Percentiles rank a stretch among this genome's conserved stretches.
phyloP scores from a whole-genome alignment of 2,113 vertebrate genomes.

The Syngnathus scovelli region DNA sequence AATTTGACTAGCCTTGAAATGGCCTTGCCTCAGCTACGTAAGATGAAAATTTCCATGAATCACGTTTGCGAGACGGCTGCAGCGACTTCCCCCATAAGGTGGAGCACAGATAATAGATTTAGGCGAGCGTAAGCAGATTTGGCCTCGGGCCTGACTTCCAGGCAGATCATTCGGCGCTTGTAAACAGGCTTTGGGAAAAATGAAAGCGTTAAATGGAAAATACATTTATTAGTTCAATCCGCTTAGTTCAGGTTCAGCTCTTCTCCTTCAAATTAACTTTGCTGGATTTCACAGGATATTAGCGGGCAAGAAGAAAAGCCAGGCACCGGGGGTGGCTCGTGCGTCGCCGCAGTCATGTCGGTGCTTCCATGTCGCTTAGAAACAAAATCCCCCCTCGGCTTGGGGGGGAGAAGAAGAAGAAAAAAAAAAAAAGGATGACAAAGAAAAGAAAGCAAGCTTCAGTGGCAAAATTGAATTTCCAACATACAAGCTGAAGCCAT shows the following conservation, averaged over 20 bases:
- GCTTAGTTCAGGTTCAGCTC: slow-evolving; percentile 76
- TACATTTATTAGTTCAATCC: slow-evolving; percentile 77
- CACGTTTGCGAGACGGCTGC: slow-evolving; percentile 33
- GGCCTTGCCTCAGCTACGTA: slow-evolving; percentile 18
- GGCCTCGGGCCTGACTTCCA: slow-evolving; percentile 62
- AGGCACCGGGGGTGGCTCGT: slow-evolving; percentile 34
- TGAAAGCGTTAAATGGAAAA: slow-evolving; percentile 76
- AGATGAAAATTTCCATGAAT: background rate
- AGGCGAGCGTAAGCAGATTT: slow-evolving; percentile 72
- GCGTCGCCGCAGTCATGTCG: slow-evolving; percentile 32
- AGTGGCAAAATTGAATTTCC: slow-evolving; percentile 26
- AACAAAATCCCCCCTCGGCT: slow-evolving; percentile 21
- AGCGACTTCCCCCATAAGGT: slow-evolving; percentile 61
- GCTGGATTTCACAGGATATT: slow-evolving; percentile 74
- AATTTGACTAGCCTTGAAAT: no score
- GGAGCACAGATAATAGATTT: slow-evolving; percentile 73
- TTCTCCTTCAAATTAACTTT: slow-evolving; percentile 75
- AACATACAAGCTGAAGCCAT: slow-evolving; percentile 9
- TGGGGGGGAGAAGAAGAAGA: slow-evolving; percentile 3
- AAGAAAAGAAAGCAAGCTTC: slow-evolving; percentile 34
- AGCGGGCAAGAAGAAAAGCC: slow-evolving; percentile 50
- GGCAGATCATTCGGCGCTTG: slow-evolving; percentile 67
- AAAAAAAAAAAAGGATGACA: slow-evolving; percentile 33
- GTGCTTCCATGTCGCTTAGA: slow-evolving; percentile 19
- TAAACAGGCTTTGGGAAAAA: slow-evolving; percentile 75